A percentile compares a stretch with the other conserved stretches of the same genome.
phyloP scores from a whole-genome alignment of 2,888 invertebrate genomes.

The Eupithecia centaureata region DNA sequence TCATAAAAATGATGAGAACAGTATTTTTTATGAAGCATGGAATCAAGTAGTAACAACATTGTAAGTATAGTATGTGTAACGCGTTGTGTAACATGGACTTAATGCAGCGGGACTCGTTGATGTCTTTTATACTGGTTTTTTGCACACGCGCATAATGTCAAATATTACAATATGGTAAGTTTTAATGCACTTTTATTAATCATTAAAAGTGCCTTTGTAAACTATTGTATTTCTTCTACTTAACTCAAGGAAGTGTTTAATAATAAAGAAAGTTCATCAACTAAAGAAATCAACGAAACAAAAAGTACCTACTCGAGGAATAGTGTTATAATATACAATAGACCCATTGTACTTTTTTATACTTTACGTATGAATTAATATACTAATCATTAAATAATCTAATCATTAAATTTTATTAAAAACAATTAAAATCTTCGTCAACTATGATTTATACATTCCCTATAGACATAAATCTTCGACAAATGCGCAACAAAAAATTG shows the following conservation, averaged over 20 bases:
- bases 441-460: background rate
- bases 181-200: background rate
- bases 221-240: background rate
- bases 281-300: too few relatives aligned
- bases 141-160: slow-evolving; percentile 28
- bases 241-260: background rate
- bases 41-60: slow-evolving; percentile 12
- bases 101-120: slow-evolving; percentile 51
- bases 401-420: background rate
- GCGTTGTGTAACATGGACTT: slow-evolving; percentile 40
- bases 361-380: too few relatives aligned
- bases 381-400: background rate
- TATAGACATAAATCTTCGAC: background rate
- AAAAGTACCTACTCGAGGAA: too few relatives aligned
- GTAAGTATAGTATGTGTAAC: slow-evolving; percentile 40
- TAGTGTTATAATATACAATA: too few relatives aligned
- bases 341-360: too few relatives aligned
- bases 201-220: background rate
- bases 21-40: background rate
- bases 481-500: slow-evolving; percentile 7
- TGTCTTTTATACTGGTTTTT: slow-evolving; percentile 54
- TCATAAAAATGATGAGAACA: background rate
- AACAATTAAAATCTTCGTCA: background rate
- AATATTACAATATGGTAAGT: background rate
- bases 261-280: too few relatives aligned